These are phyloP conservation scores for Synaphobranchus kaupii DNA, from an alignment of 2,797 vertebrate species.

Conservation along the genomic window DNA sequence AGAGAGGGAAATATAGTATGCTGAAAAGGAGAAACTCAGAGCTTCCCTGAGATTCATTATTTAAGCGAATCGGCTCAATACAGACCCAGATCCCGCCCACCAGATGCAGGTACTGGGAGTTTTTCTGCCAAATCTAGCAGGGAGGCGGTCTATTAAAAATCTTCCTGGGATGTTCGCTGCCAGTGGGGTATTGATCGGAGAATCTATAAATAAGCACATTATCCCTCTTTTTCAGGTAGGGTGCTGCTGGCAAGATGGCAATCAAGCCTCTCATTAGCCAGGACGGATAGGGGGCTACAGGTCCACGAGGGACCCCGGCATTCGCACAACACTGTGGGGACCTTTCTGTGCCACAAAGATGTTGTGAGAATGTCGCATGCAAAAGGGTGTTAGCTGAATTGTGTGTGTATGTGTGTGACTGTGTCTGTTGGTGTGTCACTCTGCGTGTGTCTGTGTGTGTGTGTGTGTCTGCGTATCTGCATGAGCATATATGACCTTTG, in stretches of 20 bases:
- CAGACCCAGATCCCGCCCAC: slow-evolving; percentile 17
- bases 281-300: not conserved
- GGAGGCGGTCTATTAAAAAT: slow-evolving; percentile 42
- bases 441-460: not conserved
- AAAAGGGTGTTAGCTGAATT: too few relatives aligned
- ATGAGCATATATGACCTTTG: too few relatives aligned
- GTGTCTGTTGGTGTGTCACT: not conserved
- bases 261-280: not conserved
- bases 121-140: slow-evolving; percentile 42
- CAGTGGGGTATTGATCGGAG: slow-evolving; percentile 43
- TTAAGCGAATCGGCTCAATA: slow-evolving; percentile 43
- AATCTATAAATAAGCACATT: slow-evolving; percentile 44
- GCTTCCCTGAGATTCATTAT: slow-evolving; percentile 41
- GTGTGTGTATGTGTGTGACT: not conserved
- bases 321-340: not conserved
- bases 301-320: not conserved
- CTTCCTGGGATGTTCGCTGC: slow-evolving; percentile 33
- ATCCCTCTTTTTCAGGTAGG: slow-evolving; percentile 23
- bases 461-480: too few relatives aligned
- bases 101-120: not conserved
- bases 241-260: not conserved
- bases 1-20: too few relatives aligned
- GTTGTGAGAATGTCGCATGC: not conserved
- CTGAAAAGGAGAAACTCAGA: not conserved
- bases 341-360: not conserved